Percentiles rank a stretch among this genome's conserved stretches.
These are phyloP conservation scores for Xestia sexstrigata DNA, from an alignment of 2,888 invertebrate genomes.

Conservation along the genomic window DNA sequence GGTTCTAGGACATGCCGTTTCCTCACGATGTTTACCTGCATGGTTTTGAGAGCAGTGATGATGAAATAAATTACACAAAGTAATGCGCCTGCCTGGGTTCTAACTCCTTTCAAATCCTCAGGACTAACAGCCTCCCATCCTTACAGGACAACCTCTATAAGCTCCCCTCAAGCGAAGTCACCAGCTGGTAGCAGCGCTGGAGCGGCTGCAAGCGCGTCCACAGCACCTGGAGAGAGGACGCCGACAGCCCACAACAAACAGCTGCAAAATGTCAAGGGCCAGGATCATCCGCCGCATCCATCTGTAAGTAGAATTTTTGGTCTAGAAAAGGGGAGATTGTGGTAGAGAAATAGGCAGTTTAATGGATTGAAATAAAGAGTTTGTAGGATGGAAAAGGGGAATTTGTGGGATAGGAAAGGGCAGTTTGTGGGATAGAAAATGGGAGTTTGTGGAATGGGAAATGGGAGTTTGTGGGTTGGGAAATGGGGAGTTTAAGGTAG, in stretches of 20 bases:
- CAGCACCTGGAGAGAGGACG: constrained; percentile 90
- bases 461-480: too few relatives aligned
- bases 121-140: constrained; percentile 32
- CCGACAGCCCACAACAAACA: constrained; percentile 93
- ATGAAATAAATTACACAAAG: too few relatives aligned
- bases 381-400: neutral
- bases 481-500: neutral
- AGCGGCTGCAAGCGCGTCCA: constrained; percentile 85
- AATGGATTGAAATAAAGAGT: neutral
- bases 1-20: too few relatives aligned
- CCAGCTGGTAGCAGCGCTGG: constrained; percentile 93
- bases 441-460: neutral
- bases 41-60: too few relatives aligned
- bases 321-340: neutral
- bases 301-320: constrained; percentile 91
- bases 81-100: too few relatives aligned
- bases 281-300: constrained; percentile 92
- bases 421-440: neutral
- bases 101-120: neutral
- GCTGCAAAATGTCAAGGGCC: constrained; percentile 94
- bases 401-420: neutral
- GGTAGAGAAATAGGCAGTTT: neutral
- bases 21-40: too few relatives aligned
- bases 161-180: constrained; percentile 93
- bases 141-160: constrained; percentile 93